phyloP scores from a whole-genome alignment of 2,888 invertebrate genomes.

The Polydrusus tereticollis region DNA sequence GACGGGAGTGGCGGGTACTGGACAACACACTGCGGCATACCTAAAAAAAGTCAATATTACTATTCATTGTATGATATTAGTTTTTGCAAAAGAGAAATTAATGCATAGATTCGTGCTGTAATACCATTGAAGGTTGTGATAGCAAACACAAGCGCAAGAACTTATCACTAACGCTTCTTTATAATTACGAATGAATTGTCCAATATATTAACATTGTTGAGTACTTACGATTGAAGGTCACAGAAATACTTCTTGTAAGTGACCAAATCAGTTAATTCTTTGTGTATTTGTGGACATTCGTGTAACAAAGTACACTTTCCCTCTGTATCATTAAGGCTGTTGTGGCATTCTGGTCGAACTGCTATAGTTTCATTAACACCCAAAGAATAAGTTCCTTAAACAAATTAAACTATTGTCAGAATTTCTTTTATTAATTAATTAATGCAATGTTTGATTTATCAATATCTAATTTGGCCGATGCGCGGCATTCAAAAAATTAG shows the following conservation, averaged over 20 bases:
- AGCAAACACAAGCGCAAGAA: no score
- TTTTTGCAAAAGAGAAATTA: no score
- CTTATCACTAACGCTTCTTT: no score
- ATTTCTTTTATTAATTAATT: no score
- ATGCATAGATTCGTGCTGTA: no score
- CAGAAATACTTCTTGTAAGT: constrained; percentile 56
- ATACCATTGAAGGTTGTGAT: no score
- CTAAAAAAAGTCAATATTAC: constrained; percentile 49
- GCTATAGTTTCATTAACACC: constrained; percentile 52
- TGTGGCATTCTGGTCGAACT: constrained; percentile 50
- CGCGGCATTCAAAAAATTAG: no score
- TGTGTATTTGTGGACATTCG: constrained; percentile 53
- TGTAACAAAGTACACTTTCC: constrained; percentile 56
- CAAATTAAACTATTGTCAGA: neutral
- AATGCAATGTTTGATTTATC: no score
- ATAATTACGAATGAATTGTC: neutral
- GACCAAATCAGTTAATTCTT: constrained; percentile 50
- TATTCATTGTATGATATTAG: no score
- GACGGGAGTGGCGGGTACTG: constrained; percentile 21
- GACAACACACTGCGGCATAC: constrained; percentile 57
- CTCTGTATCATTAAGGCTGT: constrained; percentile 48
- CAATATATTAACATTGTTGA: no score
- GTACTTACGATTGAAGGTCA: constrained; percentile 53
- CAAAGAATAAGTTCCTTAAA: constrained; percentile 53
- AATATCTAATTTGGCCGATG: no score